Percentiles rank a stretch among this genome's conserved stretches.
Evolutionary conservation across 2,797 vertebrate genomes (phyloP).

Genomic region (Hybognathus amarus): DNA sequence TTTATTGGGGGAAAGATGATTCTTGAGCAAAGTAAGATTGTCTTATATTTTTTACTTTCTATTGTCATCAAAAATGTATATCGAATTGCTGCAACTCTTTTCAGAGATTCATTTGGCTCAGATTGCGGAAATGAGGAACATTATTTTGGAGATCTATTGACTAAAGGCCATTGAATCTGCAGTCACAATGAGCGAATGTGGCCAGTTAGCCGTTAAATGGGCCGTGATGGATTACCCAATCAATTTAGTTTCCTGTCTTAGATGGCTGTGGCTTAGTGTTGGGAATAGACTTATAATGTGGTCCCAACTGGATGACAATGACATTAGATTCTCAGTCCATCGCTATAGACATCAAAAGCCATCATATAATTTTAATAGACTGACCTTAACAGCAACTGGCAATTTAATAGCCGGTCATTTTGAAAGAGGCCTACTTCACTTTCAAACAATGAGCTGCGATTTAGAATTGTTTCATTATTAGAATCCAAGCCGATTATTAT

Average conservation of each 20-base stretch:
- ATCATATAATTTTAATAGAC: constrained; percentile 49
- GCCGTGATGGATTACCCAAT: constrained; percentile 40
- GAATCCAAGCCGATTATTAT: constrained; percentile 15
- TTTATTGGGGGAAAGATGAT: too few species aligned
- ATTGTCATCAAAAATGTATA: constrained; percentile 11
- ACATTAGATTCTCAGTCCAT: constrained; percentile 28
- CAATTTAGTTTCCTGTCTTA: constrained; percentile 27
- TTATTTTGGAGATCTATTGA: constrained; percentile 40
- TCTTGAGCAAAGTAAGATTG: not conserved
- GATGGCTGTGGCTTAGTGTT: constrained; percentile 16
- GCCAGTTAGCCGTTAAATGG: constrained; percentile 38
- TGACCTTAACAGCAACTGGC: constrained; percentile 32
- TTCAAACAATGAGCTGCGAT: constrained; percentile 21
- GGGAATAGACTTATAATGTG: constrained; percentile 17
- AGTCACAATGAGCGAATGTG: constrained; percentile 43
- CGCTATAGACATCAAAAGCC: constrained; percentile 22
- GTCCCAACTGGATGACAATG: not conserved
- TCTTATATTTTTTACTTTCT: not conserved
- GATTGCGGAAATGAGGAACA: constrained; percentile 16
- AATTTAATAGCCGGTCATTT: constrained; percentile 52
- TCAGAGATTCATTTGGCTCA: not conserved
- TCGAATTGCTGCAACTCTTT: not conserved
- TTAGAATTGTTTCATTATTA: constrained; percentile 33
- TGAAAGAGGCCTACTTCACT: constrained; percentile 31
- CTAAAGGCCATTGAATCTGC: constrained; percentile 34